Base-by-base conservation (phyloP, 2,113 vertebrate species). In the Amphiprion ocellaris region DNA sequence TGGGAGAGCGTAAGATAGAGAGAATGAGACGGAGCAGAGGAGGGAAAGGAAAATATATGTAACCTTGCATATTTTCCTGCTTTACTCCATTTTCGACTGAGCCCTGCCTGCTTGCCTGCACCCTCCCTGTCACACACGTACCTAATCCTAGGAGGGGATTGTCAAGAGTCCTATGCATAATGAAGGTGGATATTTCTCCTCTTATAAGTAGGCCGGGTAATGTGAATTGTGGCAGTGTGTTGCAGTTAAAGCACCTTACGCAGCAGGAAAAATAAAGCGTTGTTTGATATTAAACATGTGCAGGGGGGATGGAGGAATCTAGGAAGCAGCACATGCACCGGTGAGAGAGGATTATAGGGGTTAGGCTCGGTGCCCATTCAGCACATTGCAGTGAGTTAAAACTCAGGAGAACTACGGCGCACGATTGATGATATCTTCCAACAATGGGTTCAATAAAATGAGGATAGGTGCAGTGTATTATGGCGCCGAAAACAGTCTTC, bases 101-200 rank as follows among this genome's bases (percentile, higher is more conserved):
- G 72, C 78, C 47, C 53, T 71, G 23, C 76, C 67, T 79, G 23
- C 76, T 64, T 79, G 67, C 78, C 19, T 39, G 19, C 60, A 66
- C 75, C 53, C 19, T 83, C 66, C 24, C 87, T 74, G 79, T 89
- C 89, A 82, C 74, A 87, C 79, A 66, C 39, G 12, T 49, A 60
- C 75, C 77, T 93, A 93, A 93, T 92, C 91, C 86, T 69, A 52
- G 62, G 66, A 79, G 70, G 81, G 81, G 90, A 89, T 91, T 87
- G 90, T 89, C 71, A 83, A 80, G 74, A 91, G 78, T 77, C 87
- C 75, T 69, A 67, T 70, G 87, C 82, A 87, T 90, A 91, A 89
- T 93, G 69, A 90, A 84, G 85, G 69, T 72, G 79, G 85, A 83
- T 91, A 79, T 88, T 77, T 81, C 74, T 74, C 46, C 76, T 83